Evolutionary conservation across 2,113 vertebrate species (phyloP).

Genomic region (Tachuris rubrigastra): DNA sequence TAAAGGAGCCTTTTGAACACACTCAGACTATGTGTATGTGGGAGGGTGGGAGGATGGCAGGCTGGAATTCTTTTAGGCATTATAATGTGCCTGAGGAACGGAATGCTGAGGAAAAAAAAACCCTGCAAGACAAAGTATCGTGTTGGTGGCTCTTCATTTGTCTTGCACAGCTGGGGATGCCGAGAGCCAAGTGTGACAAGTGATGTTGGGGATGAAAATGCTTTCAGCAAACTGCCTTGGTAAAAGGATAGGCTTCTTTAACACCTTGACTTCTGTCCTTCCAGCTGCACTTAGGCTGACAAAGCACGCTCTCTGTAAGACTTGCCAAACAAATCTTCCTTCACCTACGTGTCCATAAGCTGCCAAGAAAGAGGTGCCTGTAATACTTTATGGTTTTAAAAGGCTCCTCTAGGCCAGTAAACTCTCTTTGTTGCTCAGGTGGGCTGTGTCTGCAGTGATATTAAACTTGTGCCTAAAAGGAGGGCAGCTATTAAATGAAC

Average conservation of each 20-base stretch:
- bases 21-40: rapidly evolving
- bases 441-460: background rate
- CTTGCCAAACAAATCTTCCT: background rate
- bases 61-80: rapidly evolving
- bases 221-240: background rate
- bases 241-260: background rate
- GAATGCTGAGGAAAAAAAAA: background rate
- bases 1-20: background rate
- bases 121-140: rapidly evolving
- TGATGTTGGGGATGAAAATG: background rate
- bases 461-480: background rate
- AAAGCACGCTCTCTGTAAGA: rapidly evolving
- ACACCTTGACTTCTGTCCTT: background rate
- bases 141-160: background rate
- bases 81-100: background rate
- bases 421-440: background rate
- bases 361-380: background rate
- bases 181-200: background rate
- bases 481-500: background rate
- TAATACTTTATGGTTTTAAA: background rate
- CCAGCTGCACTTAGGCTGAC: background rate
- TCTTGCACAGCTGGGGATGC: background rate
- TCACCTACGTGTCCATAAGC: rapidly evolving
- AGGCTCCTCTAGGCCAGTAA: background rate
- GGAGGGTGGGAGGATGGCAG: no score